These are phyloP conservation scores for Lepidonotus clava DNA, from an alignment of 2,888 invertebrate species.

Conservation along the genomic window DNA sequence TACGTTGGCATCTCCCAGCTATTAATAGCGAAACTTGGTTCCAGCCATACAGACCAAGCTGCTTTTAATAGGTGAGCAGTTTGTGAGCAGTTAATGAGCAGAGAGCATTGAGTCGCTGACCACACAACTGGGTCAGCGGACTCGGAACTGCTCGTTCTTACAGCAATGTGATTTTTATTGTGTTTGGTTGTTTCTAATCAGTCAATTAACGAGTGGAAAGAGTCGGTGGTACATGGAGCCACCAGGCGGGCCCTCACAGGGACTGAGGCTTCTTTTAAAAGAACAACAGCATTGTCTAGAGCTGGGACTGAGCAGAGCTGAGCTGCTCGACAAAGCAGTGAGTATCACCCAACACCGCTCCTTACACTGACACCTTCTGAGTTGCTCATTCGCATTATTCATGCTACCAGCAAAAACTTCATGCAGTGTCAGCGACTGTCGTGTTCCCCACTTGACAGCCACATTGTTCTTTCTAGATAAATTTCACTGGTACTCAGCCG, in stretches of 20 bases:
- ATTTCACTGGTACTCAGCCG: too few relatives aligned
- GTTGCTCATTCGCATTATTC: not conserved
- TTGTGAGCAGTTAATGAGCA: not conserved
- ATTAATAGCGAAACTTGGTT: not conserved
- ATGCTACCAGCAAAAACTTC: not conserved
- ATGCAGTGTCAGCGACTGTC: too few relatives aligned
- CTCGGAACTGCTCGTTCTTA: not conserved
- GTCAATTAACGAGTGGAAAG: too few relatives aligned
- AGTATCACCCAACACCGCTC: too few relatives aligned
- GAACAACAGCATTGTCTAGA: not conserved
- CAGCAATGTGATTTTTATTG: not conserved
- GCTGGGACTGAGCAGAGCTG: not conserved
- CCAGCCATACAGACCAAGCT: not conserved
- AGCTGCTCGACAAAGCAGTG: too few relatives aligned
- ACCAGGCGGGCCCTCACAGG: not conserved
- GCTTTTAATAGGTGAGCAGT: constrained; percentile 15
- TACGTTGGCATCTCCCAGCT: not conserved
- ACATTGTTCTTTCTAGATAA: too few relatives aligned
- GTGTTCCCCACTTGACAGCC: too few relatives aligned
- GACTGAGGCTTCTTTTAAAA: not conserved
- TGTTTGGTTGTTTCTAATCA: not conserved
- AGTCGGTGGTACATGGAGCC: not conserved
- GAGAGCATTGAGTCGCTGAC: constrained; percentile 2
- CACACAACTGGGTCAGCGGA: not conserved
- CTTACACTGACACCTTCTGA: not conserved